phyloP scores from a whole-genome alignment of 2,113 vertebrate genomes.

The Sporophila hypoxantha region DNA sequence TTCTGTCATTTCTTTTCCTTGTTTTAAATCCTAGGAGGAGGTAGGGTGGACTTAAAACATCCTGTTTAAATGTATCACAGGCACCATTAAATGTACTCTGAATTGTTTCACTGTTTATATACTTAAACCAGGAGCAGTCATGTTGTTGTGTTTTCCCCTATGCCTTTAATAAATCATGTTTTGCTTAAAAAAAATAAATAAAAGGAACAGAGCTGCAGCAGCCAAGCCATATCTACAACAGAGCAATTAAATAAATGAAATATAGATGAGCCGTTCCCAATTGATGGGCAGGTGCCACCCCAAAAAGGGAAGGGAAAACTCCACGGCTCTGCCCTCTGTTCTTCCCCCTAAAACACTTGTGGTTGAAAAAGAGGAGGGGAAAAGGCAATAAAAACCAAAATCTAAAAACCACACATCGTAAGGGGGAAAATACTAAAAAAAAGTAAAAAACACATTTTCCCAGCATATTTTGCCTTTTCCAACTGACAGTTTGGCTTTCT shows the following conservation, averaged over 20 bases:
- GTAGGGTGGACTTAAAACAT: neutral
- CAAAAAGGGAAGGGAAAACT: neutral
- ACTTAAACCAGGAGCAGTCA: neutral
- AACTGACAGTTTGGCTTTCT: neutral
- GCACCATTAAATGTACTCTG: neutral
- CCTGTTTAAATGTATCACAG: neutral
- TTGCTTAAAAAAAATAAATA: neutral
- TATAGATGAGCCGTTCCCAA: neutral
- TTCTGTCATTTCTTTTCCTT: neutral
- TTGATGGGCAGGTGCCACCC: no score
- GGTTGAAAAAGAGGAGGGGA: neutral
- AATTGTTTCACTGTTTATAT: neutral
- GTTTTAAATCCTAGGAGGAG: neutral
- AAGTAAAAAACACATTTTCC: no score
- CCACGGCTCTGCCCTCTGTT: neutral
- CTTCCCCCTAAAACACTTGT: neutral
- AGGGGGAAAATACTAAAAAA: neutral
- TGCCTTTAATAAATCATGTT: neutral
- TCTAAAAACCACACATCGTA: neutral
- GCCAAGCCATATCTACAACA: neutral
- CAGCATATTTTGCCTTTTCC: neutral
- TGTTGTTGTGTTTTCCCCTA: neutral
- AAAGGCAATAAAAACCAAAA: neutral
- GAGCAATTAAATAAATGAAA: neutral
- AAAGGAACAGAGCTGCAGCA: neutral